Conservation (phyloP, 2,888 invertebrate species). For the Neelides folsomi region DNA sequence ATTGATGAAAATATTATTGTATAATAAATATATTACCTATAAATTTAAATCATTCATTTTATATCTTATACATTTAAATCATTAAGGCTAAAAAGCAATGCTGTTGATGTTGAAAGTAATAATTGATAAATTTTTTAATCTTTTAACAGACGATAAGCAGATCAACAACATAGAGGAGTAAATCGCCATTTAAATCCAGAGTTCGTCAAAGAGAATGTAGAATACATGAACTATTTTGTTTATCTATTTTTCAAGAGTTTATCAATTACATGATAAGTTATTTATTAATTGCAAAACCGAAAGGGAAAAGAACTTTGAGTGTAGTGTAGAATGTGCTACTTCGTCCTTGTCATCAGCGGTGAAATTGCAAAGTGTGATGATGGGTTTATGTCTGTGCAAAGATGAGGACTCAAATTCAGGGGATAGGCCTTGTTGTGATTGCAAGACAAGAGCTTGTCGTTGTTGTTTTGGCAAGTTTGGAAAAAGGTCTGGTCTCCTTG, state of each 20-base stretch:
- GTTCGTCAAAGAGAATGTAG: background rate
- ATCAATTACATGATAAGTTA: background rate
- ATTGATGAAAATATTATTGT: too few relatives aligned
- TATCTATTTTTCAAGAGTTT: slow-evolving; percentile 4
- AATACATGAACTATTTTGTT: background rate
- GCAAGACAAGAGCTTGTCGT: slow-evolving; percentile 18
- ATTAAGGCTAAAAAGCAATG: too few relatives aligned
- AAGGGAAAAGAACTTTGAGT: background rate
- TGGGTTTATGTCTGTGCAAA: slow-evolving; percentile 69
- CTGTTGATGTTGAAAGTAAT: too few relatives aligned
- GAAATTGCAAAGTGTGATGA: slow-evolving; percentile 36
- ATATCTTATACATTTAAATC: too few relatives aligned
- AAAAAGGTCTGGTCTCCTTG: too few relatives aligned
- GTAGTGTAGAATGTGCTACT: background rate
- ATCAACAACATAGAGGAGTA: too few relatives aligned
- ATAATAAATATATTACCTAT: too few relatives aligned
- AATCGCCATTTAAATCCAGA: background rate
- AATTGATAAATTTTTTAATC: too few relatives aligned
- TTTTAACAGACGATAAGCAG: too few relatives aligned
- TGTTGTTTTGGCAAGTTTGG: background rate
- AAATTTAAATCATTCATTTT: too few relatives aligned
- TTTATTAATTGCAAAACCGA: background rate
- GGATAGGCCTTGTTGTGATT: slow-evolving; percentile 20
- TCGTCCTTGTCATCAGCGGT: background rate
- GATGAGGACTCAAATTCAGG: slow-evolving; percentile 40